phyloP scores from a whole-genome alignment of 2,888 invertebrate species.

The Girardia tigrina region DNA sequence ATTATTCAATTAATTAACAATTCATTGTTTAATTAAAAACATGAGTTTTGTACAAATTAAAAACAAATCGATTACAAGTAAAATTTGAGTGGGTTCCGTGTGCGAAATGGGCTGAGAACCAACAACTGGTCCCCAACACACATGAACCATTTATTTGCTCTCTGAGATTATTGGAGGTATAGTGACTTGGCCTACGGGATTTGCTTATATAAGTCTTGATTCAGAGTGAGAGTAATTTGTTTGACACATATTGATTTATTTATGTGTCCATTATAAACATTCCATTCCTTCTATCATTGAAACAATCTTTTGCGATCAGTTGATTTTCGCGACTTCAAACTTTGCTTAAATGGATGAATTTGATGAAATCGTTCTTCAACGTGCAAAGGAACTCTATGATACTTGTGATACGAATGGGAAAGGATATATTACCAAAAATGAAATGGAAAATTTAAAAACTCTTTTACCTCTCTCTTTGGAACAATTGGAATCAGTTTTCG shows the following conservation, averaged over 20 bases:
- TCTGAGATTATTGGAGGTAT: not conserved
- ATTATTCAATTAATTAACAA: too few species aligned
- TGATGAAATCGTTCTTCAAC: slow-evolving; percentile 40
- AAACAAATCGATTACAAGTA: too few species aligned
- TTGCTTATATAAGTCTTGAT: not conserved
- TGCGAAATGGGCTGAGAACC: not conserved
- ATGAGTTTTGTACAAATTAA: too few species aligned
- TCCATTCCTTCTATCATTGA: not conserved
- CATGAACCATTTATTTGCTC: not conserved
- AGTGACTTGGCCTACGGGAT: not conserved
- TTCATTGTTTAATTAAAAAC: too few species aligned
- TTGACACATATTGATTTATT: slow-evolving; percentile 18
- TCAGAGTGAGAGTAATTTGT: not conserved
- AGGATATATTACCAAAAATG: slow-evolving; percentile 53
- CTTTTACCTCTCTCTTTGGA: slow-evolving; percentile 52
- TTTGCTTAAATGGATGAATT: slow-evolving; percentile 37
- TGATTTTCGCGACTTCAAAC: not conserved
- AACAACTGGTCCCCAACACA: not conserved
- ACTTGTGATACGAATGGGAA: slow-evolving; percentile 51
- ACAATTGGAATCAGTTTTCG: slow-evolving; percentile 53
- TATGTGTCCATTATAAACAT: not conserved
- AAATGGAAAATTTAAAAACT: slow-evolving; percentile 50
- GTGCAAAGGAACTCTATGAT: slow-evolving; percentile 52
- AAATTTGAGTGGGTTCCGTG: too few species aligned
- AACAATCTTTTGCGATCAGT: not conserved